Evolutionary conservation across 2,888 invertebrate genomes (phyloP).

Genomic region (Hypomecis punctinalis): DNA sequence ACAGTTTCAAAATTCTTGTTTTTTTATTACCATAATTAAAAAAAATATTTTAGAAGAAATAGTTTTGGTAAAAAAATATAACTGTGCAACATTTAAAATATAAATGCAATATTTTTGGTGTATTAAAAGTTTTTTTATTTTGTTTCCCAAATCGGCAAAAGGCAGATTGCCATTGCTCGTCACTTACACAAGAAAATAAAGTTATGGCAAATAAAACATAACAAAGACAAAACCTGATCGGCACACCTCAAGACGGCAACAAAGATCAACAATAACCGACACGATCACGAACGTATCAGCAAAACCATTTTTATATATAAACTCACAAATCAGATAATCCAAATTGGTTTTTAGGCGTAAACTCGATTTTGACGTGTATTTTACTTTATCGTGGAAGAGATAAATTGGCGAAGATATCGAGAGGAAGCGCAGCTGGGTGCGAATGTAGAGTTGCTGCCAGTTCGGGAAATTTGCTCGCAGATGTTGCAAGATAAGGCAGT

Average conservation of each 20-base stretch:
- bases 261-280: slow-evolving; percentile 48
- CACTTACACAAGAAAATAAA: no score
- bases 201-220: no score
- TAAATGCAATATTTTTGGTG: no score
- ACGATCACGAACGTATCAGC: slow-evolving; percentile 47
- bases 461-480: slow-evolving; percentile 39
- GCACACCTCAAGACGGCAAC: slow-evolving; percentile 14
- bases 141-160: no score
- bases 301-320: slow-evolving; percentile 68
- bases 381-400: slow-evolving; percentile 76
- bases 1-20: no score
- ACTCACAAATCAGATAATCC: slow-evolving; percentile 81
- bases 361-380: slow-evolving; percentile 82
- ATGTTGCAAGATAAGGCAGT: slow-evolving; percentile 37
- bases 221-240: no score
- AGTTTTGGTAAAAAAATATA: no score
- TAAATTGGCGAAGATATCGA: slow-evolving; percentile 78
- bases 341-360: slow-evolving; percentile 82
- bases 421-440: slow-evolving; percentile 58
- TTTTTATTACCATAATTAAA: no score
- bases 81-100: no score
- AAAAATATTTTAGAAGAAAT: no score
- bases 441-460: slow-evolving; percentile 46
- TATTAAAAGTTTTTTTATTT: no score
- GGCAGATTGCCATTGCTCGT: no score